Evolutionary conservation across 2,888 invertebrate species (phyloP).

Genomic region (Drosophila meridionalis): DNA sequence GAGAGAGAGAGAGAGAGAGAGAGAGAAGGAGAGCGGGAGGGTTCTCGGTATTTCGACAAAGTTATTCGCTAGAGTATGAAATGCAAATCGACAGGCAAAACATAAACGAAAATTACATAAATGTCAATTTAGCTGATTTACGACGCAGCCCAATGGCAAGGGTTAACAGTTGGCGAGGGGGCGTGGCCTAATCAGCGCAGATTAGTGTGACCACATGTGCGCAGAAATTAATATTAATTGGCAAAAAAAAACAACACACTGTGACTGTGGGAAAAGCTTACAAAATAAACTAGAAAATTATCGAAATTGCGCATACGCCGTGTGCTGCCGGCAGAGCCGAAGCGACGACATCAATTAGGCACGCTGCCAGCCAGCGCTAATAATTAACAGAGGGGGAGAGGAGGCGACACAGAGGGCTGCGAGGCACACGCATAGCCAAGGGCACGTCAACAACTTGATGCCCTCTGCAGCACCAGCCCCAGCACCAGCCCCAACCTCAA

Average conservation of each 20-base stretch:
- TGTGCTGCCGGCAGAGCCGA: slow-evolving; percentile 33
- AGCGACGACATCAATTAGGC: slow-evolving; percentile 68
- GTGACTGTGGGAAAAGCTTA: not conserved
- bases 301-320: slow-evolving; percentile 55
- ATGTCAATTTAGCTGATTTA: slow-evolving; percentile 55
- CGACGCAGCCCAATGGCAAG: slow-evolving; percentile 14
- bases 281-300: slow-evolving; percentile 41
- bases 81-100: slow-evolving; percentile 11
- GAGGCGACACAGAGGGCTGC: not conserved
- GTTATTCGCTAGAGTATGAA: not conserved
- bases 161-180: not conserved
- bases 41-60: not conserved
- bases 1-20: not conserved
- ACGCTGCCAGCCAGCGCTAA: slow-evolving; percentile 55
- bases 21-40: not conserved
- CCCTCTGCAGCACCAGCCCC: too few species aligned
- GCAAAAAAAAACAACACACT: slow-evolving; percentile 8
- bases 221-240: slow-evolving; percentile 64
- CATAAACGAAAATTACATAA: slow-evolving; percentile 32
- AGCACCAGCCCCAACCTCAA: not conserved
- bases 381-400: slow-evolving; percentile 38
- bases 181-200: slow-evolving; percentile 46
- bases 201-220: slow-evolving; percentile 37
- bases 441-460: slow-evolving; percentile 42
- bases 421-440: slow-evolving; percentile 44